Conservation (phyloP, 2,888 invertebrate species). For the Esperia sulphurella region DNA sequence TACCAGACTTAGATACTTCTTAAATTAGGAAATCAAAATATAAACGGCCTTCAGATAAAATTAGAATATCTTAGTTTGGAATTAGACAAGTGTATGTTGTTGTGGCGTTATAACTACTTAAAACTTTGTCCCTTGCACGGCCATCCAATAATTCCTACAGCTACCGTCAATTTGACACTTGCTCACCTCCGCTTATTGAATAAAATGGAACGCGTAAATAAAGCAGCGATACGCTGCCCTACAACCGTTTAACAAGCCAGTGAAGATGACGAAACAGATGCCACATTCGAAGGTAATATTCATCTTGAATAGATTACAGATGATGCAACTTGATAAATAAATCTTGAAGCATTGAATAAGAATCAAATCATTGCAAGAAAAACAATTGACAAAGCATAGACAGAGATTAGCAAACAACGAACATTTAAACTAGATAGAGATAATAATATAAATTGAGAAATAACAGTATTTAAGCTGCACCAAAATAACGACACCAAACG, state of each 20-base stretch:
- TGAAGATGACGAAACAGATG: slow-evolving; percentile 48
- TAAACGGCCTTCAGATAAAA: too few species aligned
- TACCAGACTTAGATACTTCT: too few species aligned
- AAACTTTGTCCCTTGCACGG: too few species aligned
- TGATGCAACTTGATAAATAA: slow-evolving; percentile 16
- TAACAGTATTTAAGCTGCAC: neutral
- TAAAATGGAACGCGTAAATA: slow-evolving; percentile 74
- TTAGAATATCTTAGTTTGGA: too few species aligned
- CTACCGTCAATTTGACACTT: slow-evolving; percentile 61
- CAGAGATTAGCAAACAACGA: too few species aligned
- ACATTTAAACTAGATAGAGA: too few species aligned
- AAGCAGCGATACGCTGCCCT: slow-evolving; percentile 64
- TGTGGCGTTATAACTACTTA: too few species aligned
- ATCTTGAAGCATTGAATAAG: neutral
- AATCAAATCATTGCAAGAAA: neutral
- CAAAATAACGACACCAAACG: neutral
- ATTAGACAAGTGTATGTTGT: too few species aligned
- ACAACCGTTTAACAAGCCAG: slow-evolving; percentile 57
- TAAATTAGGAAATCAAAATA: too few species aligned
- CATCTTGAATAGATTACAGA: slow-evolving; percentile 42
- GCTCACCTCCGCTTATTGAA: slow-evolving; percentile 68
- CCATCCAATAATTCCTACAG: too few species aligned
- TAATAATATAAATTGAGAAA: neutral
- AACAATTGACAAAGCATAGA: too few species aligned
- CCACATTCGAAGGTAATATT: slow-evolving; percentile 62